phyloP scores from a whole-genome alignment of 2,113 vertebrate genomes.

The Scomber scombrus region DNA sequence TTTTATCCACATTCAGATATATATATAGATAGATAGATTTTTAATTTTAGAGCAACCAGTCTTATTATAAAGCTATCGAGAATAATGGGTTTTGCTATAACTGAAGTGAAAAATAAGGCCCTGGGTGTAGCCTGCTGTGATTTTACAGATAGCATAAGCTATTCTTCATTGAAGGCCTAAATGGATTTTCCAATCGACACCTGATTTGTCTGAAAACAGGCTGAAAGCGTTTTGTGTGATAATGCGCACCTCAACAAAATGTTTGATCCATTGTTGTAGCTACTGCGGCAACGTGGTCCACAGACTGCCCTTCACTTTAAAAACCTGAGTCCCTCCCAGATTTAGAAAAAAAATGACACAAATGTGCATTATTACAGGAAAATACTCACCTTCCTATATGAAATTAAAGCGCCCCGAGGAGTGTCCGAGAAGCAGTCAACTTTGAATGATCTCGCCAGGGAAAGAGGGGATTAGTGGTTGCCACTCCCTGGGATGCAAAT shows the following conservation, averaged over 20 bases:
- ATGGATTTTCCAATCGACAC: background rate
- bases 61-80: background rate
- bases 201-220: background rate
- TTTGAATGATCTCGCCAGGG: conserved; percentile 37
- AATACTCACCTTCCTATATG: conserved; percentile 61
- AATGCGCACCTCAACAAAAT: conserved; percentile 60
- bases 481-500: conserved; percentile 84
- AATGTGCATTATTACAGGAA: background rate
- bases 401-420: conserved; percentile 31
- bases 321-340: background rate
- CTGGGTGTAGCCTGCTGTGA: background rate
- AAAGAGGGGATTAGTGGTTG: conserved; percentile 40
- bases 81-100: background rate
- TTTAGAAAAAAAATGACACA: background rate
- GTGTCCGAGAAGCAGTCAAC: conserved; percentile 38
- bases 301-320: conserved; percentile 49
- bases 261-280: conserved; percentile 80
- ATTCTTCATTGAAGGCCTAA: background rate
- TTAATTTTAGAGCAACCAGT: conserved; percentile 3
- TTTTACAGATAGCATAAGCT: background rate
- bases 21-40: too few relatives aligned
- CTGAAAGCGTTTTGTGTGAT: conserved; percentile 5
- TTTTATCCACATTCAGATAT: background rate
- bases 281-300: conserved; percentile 76
- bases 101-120: conserved; percentile 21